Percentiles rank a stretch among this genome's conserved stretches.
These are phyloP conservation scores for Ips nitidus DNA, from an alignment of 1,140 invertebrate species.

Conservation along the genomic window DNA sequence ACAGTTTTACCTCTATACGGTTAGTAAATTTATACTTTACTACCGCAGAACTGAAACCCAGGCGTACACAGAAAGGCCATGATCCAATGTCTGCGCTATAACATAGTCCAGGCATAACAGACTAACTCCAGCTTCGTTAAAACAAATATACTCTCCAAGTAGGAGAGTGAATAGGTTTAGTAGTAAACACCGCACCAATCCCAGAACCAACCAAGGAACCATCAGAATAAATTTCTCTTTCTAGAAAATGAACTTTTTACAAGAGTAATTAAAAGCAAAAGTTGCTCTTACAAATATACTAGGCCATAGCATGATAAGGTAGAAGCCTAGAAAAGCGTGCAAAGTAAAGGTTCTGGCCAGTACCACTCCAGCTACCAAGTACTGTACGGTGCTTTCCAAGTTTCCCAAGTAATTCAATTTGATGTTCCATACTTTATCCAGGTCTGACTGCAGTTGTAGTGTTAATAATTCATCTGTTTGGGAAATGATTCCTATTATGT, in stretches of 20 bases:
- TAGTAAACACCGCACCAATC: constrained; percentile 21
- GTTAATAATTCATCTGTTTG: not conserved
- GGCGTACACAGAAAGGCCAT: constrained; percentile 32
- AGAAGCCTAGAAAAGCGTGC: constrained; percentile 23
- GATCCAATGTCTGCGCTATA: constrained; percentile 25
- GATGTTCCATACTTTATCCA: not conserved
- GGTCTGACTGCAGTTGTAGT: not conserved
- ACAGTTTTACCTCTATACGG: not conserved
- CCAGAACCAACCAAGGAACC: constrained; percentile 33
- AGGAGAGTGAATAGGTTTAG: constrained; percentile 16
- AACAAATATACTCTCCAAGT: constrained; percentile 27
- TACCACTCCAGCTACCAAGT: constrained; percentile 18
- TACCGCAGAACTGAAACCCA: constrained; percentile 3
- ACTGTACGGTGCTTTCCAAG: constrained; percentile 11
- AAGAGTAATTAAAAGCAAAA: not conserved
- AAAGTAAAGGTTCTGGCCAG: constrained; percentile 26
- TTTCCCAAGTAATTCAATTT: not conserved
- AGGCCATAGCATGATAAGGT: constrained; percentile 37
- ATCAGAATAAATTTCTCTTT: constrained; percentile 27
- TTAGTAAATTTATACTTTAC: not conserved
- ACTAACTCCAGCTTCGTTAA: constrained; percentile 9
- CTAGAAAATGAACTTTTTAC: constrained; percentile 11
- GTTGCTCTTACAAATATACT: constrained; percentile 28
- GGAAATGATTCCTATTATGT: not conserved
- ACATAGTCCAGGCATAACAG: constrained; percentile 29